Base-by-base conservation (phyloP, 2,797 vertebrate species). In the Pseudomugil gertrudae region DNA sequence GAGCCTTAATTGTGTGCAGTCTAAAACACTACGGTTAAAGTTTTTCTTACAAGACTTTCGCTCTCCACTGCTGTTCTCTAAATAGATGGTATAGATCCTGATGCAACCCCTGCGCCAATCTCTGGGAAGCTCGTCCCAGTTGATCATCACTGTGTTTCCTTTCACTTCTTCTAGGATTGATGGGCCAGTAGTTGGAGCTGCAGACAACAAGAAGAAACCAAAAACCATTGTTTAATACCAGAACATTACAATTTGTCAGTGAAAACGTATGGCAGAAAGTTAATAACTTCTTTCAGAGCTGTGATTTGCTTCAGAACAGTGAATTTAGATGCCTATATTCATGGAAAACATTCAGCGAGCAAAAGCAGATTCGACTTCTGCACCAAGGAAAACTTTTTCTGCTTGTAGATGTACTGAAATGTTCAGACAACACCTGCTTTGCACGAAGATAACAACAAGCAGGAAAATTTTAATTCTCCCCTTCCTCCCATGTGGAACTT, bases 31-130 rank as follows among this genome's bases (percentile, higher is more conserved):
- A 35, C 6, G 48, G 19, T 36, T 29, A 21, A 61, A 19, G 24
- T 3, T 30, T 1, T 50, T 61, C 88, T 86, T 73, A 92, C 90
- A 76, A 5, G 0, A 0, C 5, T 1, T 4, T 2, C 0, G 4
- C 7, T 45, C 0, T 66, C 45, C 29, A 0, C 1, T 13, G 33
- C 0, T n/a, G 38, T 63, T 30, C 32, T 78, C n/a, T 19, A 92
- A 66, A 74, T 96, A 95, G 51, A 97, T 69, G 4, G 38, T 95
- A 62, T 96, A 97, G 0, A 11, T 63, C 0, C 74, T 80, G 86
- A 97, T 83, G 74, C 98, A 99, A 43, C 96, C 97, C 72, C 82
- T 67, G 36, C 84, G 92, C 38, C 94, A 89, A 7, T 24, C n/a
- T 1, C 65, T 66, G 17, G 92, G 90, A 73, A 95, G 74, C 47